phyloP scores from a whole-genome alignment of 2,113 vertebrate species.

The Centropristis striata region DNA sequence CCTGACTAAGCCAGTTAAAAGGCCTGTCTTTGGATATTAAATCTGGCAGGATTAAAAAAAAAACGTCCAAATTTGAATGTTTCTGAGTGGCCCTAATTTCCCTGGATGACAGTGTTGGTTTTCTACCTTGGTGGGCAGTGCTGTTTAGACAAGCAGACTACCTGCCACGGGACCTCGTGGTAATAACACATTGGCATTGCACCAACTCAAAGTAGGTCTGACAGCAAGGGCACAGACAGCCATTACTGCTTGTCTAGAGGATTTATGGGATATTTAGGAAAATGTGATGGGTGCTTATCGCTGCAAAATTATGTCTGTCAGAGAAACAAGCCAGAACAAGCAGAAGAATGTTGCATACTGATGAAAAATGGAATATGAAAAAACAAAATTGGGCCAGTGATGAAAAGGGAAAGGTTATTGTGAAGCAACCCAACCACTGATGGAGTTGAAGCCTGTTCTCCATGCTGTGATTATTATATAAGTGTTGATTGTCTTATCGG shows the following conservation, averaged over 20 bases:
- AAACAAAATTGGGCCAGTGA: neutral
- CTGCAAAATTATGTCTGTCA: conserved; percentile 65
- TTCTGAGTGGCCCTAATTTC: conserved; percentile 72
- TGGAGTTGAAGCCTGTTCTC: neutral
- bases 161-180: conserved; percentile 71
- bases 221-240: conserved; percentile 76
- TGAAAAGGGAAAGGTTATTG: neutral
- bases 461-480: neutral
- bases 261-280: conserved; percentile 79
- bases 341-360: conserved; percentile 21
- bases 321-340: conserved; percentile 42
- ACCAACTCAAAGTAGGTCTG: conserved; percentile 78
- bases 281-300: conserved; percentile 73
- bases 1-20: conserved; percentile 62
- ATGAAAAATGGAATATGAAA: conserved; percentile 23
- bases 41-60: conserved; percentile 48
- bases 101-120: conserved; percentile 72
- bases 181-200: conserved; percentile 64
- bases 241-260: conserved; percentile 81
- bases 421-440: neutral
- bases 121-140: conserved; percentile 68
- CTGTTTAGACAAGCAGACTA: conserved; percentile 69
- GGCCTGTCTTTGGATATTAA: conserved; percentile 47
- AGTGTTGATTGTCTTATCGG: conserved; percentile 4
- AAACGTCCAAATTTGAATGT: conserved; percentile 52